Percentiles rank a stretch among this genome's conserved stretches.
phyloP scores from a whole-genome alignment of 2,113 vertebrate genomes.

The Anser cygnoides region DNA sequence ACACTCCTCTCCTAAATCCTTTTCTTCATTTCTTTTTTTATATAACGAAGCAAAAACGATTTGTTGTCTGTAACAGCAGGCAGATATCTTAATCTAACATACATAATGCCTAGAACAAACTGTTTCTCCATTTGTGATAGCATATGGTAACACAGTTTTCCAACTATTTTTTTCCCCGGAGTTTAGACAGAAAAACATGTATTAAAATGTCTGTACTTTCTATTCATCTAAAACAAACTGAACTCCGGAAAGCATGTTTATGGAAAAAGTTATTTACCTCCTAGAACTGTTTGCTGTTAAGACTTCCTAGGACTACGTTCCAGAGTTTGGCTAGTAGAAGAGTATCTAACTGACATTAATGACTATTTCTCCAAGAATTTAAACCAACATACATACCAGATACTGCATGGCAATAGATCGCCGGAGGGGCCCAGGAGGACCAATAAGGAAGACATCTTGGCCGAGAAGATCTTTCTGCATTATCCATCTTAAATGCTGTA shows the following conservation, averaged over 20 bases:
- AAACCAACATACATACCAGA: constrained; percentile 79
- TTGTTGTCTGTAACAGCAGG: constrained; percentile 47
- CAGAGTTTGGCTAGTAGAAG: not conserved
- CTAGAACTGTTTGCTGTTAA: not conserved
- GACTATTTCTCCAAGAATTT: not conserved
- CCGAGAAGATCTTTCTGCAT: constrained; percentile 98
- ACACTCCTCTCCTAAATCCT: constrained; percentile 2
- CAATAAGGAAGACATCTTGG: constrained; percentile 96
- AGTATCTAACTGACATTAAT: not conserved
- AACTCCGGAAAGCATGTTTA: not conserved
- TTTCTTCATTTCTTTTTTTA: constrained; percentile 30
- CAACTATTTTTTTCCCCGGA: not conserved
- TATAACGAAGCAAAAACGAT: constrained; percentile 1
- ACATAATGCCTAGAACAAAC: constrained; percentile 60
- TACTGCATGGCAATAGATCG: constrained; percentile 98
- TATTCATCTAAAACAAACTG: not conserved
- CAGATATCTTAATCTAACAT: constrained; percentile 61
- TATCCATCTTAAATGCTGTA: constrained; percentile 95
- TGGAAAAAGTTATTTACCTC: not conserved
- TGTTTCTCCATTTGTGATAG: constrained; percentile 65
- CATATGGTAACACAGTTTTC: constrained; percentile 60
- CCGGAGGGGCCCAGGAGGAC: constrained; percentile 93
- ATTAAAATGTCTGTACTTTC: constrained; percentile 20
- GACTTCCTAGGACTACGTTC: not conserved
- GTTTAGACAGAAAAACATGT: constrained; percentile 15